Percentiles rank a stretch among this genome's conserved stretches.
Evolutionary conservation across 2,113 vertebrate species (phyloP).

Genomic region (Pagrus major): DNA sequence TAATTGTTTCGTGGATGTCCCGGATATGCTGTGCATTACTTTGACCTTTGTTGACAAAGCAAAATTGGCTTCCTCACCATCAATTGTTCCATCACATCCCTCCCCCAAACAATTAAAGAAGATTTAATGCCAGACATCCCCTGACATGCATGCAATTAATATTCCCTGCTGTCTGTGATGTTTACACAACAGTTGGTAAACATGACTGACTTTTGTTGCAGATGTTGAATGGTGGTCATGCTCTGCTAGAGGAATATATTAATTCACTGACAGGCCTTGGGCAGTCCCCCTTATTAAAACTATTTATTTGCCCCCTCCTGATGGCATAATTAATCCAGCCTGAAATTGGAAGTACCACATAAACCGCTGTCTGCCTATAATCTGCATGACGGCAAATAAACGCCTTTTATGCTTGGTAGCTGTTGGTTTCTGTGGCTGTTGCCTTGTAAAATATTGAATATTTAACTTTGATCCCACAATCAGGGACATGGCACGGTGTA

Average conservation of each 20-base stretch:
- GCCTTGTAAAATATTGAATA: conserved; percentile 46
- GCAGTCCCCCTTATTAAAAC: conserved; percentile 73
- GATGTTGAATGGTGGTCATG: conserved; percentile 72
- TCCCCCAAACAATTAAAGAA: conserved; percentile 64
- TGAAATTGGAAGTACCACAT: conserved; percentile 75
- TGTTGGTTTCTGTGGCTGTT: conserved; percentile 49
- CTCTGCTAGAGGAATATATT: conserved; percentile 74
- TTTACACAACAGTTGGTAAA: conserved; percentile 72
- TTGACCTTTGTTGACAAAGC: conserved; percentile 41
- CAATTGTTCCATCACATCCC: conserved; percentile 36
- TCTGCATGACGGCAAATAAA: conserved; percentile 65
- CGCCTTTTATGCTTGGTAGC: conserved; percentile 42
- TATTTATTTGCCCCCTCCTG: conserved; percentile 76
- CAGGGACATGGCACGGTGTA: not conserved
- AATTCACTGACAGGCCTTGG: conserved; percentile 62
- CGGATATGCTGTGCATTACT: not conserved
- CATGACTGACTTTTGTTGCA: conserved; percentile 70
- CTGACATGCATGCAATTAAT: conserved; percentile 71
- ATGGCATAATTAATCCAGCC: conserved; percentile 79
- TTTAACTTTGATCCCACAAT: conserved; percentile 35
- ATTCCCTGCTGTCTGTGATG: conserved; percentile 62
- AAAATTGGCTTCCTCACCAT: conserved; percentile 49
- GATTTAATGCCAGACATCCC: conserved; percentile 54
- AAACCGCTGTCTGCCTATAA: conserved; percentile 67
- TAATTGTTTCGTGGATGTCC: not conserved